Percentiles rank a stretch among this genome's conserved stretches.
Evolutionary conservation across 2,797 vertebrate genomes (phyloP).

Genomic region (Perodicticus potto): DNA sequence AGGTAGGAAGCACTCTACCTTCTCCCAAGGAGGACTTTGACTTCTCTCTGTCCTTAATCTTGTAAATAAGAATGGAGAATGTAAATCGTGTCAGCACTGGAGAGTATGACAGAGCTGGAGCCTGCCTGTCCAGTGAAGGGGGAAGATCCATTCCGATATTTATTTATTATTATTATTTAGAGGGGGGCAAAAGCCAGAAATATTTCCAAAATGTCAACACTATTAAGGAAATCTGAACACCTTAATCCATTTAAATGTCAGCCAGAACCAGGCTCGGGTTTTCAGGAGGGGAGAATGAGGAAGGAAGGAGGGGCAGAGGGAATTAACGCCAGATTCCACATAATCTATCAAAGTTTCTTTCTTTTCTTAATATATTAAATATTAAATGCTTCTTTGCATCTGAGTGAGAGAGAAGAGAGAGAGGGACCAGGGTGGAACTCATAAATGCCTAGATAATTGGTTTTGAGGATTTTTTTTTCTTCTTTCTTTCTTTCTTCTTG

Average conservation of each 20-base stretch:
- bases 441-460: conserved; percentile 87
- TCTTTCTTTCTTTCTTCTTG: conserved; percentile 87
- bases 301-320: conserved; percentile 70
- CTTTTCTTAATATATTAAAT: conserved; percentile 86
- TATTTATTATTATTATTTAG: conserved; percentile 83
- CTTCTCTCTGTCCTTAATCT: conserved; percentile 43
- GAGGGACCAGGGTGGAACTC: conserved; percentile 82
- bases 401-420: conserved; percentile 79
- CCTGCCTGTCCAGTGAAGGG: not conserved
- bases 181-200: conserved; percentile 68
- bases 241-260: conserved; percentile 85
- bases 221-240: conserved; percentile 83
- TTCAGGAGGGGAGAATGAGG: conserved; percentile 50
- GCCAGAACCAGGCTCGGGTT: conserved; percentile 64
- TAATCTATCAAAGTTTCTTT: conserved; percentile 86
- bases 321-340: conserved; percentile 80
- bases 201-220: conserved; percentile 85
- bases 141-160: conserved; percentile 61
- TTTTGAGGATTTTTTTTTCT: conserved; percentile 81
- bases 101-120: not conserved
- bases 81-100: not conserved
- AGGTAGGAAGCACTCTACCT: too few relatives aligned
- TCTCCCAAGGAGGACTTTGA: not conserved
- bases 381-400: conserved; percentile 86
- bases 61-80: conserved; percentile 65